Conservation (phyloP, 1,140 invertebrate genomes). For the Drosophila santomea region DNA sequence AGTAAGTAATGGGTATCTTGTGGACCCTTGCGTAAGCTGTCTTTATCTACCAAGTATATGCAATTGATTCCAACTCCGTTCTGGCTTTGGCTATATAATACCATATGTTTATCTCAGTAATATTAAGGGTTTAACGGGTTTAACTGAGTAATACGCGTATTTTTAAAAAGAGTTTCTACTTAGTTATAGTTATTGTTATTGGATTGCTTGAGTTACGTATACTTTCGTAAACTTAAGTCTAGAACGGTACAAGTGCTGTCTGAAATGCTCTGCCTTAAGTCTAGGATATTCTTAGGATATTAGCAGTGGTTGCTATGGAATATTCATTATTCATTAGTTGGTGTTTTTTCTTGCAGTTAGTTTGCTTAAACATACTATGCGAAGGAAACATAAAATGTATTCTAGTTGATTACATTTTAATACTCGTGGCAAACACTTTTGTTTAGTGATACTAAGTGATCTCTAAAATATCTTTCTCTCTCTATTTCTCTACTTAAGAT, state of each 20-base stretch:
- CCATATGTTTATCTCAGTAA: not conserved
- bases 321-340: conserved; percentile 44
- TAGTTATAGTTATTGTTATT: conserved; percentile 34
- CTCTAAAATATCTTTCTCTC: not conserved
- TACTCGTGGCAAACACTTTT: conserved; percentile 77
- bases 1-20: conserved; percentile 18
- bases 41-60: conserved; percentile 20
- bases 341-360: conserved; percentile 62
- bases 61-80: conserved; percentile 19
- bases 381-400: not conserved
- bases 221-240: conserved; percentile 43
- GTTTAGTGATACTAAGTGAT: not conserved
- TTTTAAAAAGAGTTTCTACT: conserved; percentile 5
- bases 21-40: conserved; percentile 42
- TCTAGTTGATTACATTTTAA: conserved; percentile 23
- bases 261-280: conserved; percentile 78
- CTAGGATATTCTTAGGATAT: conserved; percentile 26
- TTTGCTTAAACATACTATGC: conserved; percentile 14
- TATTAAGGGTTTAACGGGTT: not conserved
- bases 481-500: conserved; percentile 23
- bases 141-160: not conserved
- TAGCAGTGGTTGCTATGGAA: not conserved
- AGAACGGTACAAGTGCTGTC: conserved; percentile 70
- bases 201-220: conserved; percentile 48
- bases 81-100: conserved; percentile 20